Conservation (phyloP, 2,797 vertebrate genomes). For the Dicrostonyx torquatus region DNA sequence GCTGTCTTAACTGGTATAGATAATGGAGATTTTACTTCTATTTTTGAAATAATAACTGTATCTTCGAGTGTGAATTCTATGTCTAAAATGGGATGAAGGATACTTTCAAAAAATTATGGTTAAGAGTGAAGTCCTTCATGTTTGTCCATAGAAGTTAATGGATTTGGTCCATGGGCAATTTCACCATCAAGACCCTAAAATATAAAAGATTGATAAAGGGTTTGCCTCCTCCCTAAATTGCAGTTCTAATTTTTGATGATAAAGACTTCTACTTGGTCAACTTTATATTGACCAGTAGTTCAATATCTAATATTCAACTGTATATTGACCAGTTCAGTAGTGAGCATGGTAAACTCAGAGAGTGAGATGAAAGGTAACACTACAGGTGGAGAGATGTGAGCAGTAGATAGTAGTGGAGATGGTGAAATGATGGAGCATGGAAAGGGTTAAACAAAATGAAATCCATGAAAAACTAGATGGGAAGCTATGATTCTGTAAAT, state of each 20-base stretch:
- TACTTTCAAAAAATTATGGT: neutral
- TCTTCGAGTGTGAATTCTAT: neutral
- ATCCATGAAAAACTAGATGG: neutral
- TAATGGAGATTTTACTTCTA: neutral
- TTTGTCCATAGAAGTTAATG: neutral
- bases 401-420: neutral
- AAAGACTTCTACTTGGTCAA: neutral
- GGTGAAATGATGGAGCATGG: neutral
- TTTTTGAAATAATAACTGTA: neutral
- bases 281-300: neutral
- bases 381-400: too few relatives aligned
- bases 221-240: neutral
- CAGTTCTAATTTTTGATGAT: neutral
- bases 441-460: neutral
- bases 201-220: neutral
- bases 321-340: neutral
- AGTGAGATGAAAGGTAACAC: neutral
- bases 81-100: neutral
- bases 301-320: neutral
- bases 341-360: neutral
- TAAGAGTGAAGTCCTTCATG: neutral
- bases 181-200: constrained; percentile 13
- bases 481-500: neutral
- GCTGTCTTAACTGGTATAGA: neutral
- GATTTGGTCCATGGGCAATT: neutral